These are phyloP conservation scores for Dunckerocampus dactyliophorus DNA, from an alignment of 2,113 vertebrate species.

Conservation along the genomic window DNA sequence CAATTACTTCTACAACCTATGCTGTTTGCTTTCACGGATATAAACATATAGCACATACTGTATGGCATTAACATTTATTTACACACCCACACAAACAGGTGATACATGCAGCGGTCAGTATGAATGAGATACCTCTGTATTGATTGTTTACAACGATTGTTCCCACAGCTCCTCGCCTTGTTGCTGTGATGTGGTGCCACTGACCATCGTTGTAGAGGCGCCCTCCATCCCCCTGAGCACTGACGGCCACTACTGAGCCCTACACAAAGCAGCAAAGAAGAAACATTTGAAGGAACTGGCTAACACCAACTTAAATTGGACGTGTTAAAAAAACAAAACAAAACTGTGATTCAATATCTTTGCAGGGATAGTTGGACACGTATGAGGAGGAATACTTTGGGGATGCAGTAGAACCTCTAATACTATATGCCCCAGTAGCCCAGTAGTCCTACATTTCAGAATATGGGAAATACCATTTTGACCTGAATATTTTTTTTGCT, in stretches of 20 bases:
- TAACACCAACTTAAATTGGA: too few relatives aligned
- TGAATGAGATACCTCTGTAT: conserved; percentile 80
- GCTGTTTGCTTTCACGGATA: conserved; percentile 36
- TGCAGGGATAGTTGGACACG: too few relatives aligned
- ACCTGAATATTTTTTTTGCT: too few relatives aligned
- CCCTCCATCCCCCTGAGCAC: conserved; percentile 76
- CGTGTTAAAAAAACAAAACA: background rate
- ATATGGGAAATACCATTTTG: too few relatives aligned
- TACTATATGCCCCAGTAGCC: too few relatives aligned
- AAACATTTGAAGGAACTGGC: background rate
- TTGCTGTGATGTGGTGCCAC: conserved; percentile 84
- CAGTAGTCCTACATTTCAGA: too few relatives aligned
- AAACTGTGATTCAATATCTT: background rate
- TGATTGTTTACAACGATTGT: conserved; percentile 82
- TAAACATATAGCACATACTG: conserved; percentile 12
- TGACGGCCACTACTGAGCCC: conserved; percentile 83
- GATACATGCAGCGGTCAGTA: conserved; percentile 52
- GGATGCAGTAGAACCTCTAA: too few relatives aligned
- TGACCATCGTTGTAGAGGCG: conserved; percentile 80
- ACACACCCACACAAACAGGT: conserved; percentile 44
- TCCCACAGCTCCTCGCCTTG: conserved; percentile 79
- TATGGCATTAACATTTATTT: conserved; percentile 26
- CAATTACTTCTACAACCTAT: conserved; percentile 31
- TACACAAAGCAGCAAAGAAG: conserved; percentile 43
- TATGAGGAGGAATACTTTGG: too few relatives aligned